Percentiles rank a stretch among this genome's conserved stretches.
Evolutionary conservation across 2,888 invertebrate species (phyloP).

Genomic region (Syritta pipiens): DNA sequence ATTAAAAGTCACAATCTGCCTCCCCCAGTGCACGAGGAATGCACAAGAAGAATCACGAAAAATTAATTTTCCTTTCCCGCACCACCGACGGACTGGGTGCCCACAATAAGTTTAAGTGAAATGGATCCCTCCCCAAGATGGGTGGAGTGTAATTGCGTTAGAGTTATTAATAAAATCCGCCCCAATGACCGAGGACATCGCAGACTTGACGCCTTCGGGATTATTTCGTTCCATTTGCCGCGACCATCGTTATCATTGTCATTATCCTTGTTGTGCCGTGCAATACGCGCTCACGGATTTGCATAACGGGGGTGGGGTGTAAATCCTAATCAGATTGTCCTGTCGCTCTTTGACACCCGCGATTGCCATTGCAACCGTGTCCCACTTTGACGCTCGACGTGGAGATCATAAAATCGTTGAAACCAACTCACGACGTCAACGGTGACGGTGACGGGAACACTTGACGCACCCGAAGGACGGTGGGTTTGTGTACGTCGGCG

Average conservation of each 20-base stretch:
- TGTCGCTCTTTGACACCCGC: slow-evolving; percentile 36
- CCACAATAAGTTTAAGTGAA: slow-evolving; percentile 57
- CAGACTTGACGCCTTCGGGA: slow-evolving; percentile 62
- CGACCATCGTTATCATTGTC: slow-evolving; percentile 66
- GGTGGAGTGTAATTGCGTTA: slow-evolving; percentile 45
- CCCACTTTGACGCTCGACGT: slow-evolving; percentile 23
- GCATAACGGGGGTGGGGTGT: slow-evolving; percentile 21
- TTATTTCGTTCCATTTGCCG: slow-evolving; percentile 65
- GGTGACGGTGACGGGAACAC: not conserved
- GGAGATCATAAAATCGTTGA: slow-evolving; percentile 64
- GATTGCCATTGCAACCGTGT: slow-evolving; percentile 26
- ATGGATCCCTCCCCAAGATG: slow-evolving; percentile 17
- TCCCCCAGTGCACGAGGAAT: too few relatives aligned
- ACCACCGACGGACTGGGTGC: not conserved
- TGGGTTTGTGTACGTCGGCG: slow-evolving; percentile 44
- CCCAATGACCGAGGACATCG: slow-evolving; percentile 19
- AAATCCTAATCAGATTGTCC: slow-evolving; percentile 61
- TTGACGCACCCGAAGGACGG: slow-evolving; percentile 44
- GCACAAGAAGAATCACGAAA: slow-evolving; percentile 43
- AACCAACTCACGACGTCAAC: slow-evolving; percentile 24
- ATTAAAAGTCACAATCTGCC: slow-evolving; percentile 57
- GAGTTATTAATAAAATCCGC: slow-evolving; percentile 66
- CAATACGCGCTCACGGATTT: slow-evolving; percentile 23
- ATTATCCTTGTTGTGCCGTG: slow-evolving; percentile 65
- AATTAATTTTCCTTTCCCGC: slow-evolving; percentile 49